These are phyloP conservation scores for Virgularia gustaviana DNA, from an alignment of 92 coral and sea anemone genomes.

Conservation along the genomic window DNA sequence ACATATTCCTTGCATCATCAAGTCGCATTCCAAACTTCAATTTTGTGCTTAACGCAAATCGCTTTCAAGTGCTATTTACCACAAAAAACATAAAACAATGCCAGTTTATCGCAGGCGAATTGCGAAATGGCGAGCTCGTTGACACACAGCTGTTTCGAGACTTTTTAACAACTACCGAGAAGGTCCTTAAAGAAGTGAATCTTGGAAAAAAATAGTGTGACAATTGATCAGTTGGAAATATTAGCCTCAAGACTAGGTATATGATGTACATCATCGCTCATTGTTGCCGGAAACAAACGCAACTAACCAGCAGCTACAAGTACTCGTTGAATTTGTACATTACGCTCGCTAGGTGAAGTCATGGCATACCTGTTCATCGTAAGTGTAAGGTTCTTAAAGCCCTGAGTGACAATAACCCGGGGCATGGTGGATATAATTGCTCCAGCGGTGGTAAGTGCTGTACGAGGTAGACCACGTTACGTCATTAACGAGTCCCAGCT, in stretches of 20 bases:
- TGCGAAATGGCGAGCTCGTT: not conserved
- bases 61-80: not conserved
- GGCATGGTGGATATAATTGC: not conserved
- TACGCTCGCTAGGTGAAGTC: not conserved
- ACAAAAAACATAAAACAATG: not conserved
- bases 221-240: not conserved
- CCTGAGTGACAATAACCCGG: no score
- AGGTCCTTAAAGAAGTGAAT: not conserved
- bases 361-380: not conserved
- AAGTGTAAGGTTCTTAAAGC: not conserved
- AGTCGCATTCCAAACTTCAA: not conserved
- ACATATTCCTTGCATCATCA: not conserved
- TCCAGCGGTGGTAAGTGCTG: not conserved
- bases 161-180: not conserved
- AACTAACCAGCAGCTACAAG: not conserved
- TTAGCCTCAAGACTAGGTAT: not conserved
- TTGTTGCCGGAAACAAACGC: not conserved
- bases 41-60: not conserved
- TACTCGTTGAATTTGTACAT: not conserved
- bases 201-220: not conserved
- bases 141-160: not conserved
- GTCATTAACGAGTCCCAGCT: constrained; percentile 10
- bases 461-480: constrained; percentile 21
- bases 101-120: constrained; percentile 12
- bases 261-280: constrained; percentile 1